phyloP scores from a whole-genome alignment of 2,888 invertebrate species.

The Amitus sp. region DNA sequence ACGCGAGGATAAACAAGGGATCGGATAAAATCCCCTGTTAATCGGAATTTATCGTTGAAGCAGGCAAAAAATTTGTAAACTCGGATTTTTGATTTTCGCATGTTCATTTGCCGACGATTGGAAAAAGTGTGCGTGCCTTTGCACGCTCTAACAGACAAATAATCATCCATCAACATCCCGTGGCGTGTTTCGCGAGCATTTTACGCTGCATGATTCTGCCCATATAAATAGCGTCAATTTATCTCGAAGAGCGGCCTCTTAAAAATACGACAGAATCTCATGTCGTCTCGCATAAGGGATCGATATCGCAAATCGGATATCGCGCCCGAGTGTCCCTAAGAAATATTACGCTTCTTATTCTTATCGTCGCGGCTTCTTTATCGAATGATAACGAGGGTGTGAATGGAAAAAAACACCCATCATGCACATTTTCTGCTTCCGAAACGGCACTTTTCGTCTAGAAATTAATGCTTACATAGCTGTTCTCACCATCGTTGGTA shows the following conservation, averaged over 20 bases:
- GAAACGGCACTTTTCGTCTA: no score
- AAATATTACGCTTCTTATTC: slow-evolving; percentile 22
- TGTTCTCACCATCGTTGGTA: no score
- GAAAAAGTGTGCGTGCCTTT: no score
- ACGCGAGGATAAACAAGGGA: no score
- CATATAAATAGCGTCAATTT: slow-evolving; percentile 21
- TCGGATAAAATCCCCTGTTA: no score
- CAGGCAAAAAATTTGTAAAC: no score
- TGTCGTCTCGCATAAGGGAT: slow-evolving; percentile 20
- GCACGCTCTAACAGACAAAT: slow-evolving; percentile 15
- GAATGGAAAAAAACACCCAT: background rate
- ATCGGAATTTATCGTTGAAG: no score
- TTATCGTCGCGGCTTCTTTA: slow-evolving; percentile 15
- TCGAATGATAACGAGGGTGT: slow-evolving; percentile 14
- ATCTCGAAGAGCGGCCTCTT: slow-evolving; percentile 17
- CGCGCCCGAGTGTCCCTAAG: slow-evolving; percentile 15
- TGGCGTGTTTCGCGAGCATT: slow-evolving; percentile 30
- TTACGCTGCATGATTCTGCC: slow-evolving; percentile 27
- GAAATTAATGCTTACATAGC: no score
- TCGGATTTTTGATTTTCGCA: no score
- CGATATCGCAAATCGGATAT: slow-evolving; percentile 32
- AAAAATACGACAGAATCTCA: slow-evolving; percentile 17
- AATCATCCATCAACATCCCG: slow-evolving; percentile 30
- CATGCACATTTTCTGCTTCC: no score
- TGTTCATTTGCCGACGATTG: no score